Conservation (phyloP, 2,888 invertebrate species). For the Nesidiocoris tenuis region DNA sequence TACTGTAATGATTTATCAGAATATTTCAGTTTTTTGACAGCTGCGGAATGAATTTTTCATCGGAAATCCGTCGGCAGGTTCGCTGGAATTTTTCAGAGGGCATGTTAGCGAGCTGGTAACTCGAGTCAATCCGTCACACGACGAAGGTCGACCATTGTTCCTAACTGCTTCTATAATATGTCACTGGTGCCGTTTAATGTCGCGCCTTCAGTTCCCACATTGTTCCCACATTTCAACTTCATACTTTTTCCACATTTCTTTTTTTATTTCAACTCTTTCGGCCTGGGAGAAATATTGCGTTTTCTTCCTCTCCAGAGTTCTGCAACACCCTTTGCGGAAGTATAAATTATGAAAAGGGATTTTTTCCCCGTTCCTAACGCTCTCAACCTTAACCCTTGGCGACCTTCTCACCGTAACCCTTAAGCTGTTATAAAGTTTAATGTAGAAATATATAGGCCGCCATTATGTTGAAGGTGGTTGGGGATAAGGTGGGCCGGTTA, state of each 20-base stretch:
- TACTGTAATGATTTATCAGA: too few species aligned
- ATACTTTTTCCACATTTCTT: background rate
- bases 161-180: background rate
- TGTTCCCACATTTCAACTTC: background rate
- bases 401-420: conserved; percentile 32
- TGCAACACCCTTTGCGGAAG: conserved; percentile 40
- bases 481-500: conserved; percentile 7
- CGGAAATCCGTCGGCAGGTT: too few species aligned
- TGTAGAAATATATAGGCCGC: conserved; percentile 46
- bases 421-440: conserved; percentile 45
- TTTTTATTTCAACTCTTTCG: background rate
- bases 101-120: too few species aligned
- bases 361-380: conserved; percentile 4
- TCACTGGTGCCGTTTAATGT: background rate
- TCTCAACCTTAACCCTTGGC: background rate
- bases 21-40: too few species aligned
- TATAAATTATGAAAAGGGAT: conserved; percentile 37
- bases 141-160: background rate
- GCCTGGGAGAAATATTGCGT: conserved; percentile 20
- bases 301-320: conserved; percentile 22
- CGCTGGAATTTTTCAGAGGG: too few species aligned
- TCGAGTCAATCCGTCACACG: too few species aligned
- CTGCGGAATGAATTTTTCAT: too few species aligned
- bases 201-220: background rate
- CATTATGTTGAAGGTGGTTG: conserved; percentile 34